Base-by-base conservation (phyloP, 92 coral and sea anemone genomes). In the Bergia sp. region DNA sequence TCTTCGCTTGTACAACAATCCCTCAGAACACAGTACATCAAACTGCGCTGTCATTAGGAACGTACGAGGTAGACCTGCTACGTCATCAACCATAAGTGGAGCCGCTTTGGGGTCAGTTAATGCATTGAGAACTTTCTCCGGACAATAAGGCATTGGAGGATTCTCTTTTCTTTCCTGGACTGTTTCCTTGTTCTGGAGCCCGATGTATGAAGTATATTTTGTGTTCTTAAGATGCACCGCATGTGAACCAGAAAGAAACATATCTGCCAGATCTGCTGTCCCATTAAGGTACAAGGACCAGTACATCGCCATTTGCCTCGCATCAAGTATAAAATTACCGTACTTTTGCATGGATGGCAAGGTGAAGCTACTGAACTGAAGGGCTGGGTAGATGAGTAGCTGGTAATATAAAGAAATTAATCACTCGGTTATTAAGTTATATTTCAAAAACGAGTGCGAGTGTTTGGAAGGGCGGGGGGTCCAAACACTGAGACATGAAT, bases 1-100 rank as follows among this genome's bases (percentile, higher is more conserved):
- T 39, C 91, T 88, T 5, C 73, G 83, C 72, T 81, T 81, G 82
- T 66, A 89, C 37, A 88, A 86, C n/a, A 91, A 37, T 21, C 86
- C 83, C 49, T 91, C 93, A 72, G 89, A 91, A 7, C 86, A 77
- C 5, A 91, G 89, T 43, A 91, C 87, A 72, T 91, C 93, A 76
- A 83, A 86, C 84, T 88, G 82, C 4, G 85, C 86, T 36, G 89
- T 79, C 16, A 91, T 40, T 4, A 91, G 80, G 49, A 89, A 75
- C 37, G 93, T 89, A 61, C 66, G 88, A 12, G 93, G 91, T 18
- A 83, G 44, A 21, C 88, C 87, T 16, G 81, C 37, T 67, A 91
- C 39, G 45, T 89, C 87, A 72, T 88, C 91, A 58, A 92, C 93
- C 79, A 91, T 47, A 21, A 91, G 86, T 45, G 93, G 93, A 1